A percentile compares a stretch with the other conserved stretches of the same genome.
phyloP scores from a whole-genome alignment of 2,888 invertebrate species.

The Diarsia rubi region DNA sequence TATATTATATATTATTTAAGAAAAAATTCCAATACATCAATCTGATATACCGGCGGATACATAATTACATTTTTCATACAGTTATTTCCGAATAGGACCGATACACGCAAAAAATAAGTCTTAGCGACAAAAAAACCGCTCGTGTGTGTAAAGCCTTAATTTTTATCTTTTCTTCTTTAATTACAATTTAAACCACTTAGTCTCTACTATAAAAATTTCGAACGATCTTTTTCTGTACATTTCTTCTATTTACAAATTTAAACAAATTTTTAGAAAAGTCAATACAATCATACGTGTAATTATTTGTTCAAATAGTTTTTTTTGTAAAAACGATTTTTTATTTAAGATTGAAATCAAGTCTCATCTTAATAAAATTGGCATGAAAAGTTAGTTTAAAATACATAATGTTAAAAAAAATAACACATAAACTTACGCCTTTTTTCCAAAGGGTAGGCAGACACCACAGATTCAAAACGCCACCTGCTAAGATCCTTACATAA shows the following conservation, averaged over 20 bases:
- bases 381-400: background rate
- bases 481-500: background rate
- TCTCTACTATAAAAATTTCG: slow-evolving; percentile 52
- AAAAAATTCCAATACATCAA: slow-evolving; percentile 51
- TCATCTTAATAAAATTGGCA: slow-evolving; percentile 11
- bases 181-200: slow-evolving; percentile 48
- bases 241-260: slow-evolving; percentile 54
- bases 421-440: background rate
- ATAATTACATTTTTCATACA: slow-evolving; percentile 38
- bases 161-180: slow-evolving; percentile 20
- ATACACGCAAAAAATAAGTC: slow-evolving; percentile 49
- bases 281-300: background rate
- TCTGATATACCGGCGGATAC: slow-evolving; percentile 53
- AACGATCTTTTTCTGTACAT: slow-evolving; percentile 61
- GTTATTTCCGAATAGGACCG: slow-evolving; percentile 8
- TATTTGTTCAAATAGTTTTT: background rate
- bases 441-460: background rate
- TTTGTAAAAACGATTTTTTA: slow-evolving; percentile 12
- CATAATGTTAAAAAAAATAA: background rate
- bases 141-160: slow-evolving; percentile 51
- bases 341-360: background rate
- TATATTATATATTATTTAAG: slow-evolving; percentile 56
- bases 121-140: slow-evolving; percentile 56
- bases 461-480: background rate
- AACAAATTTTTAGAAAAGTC: slow-evolving; percentile 33